These are phyloP conservation scores for Pandemis heparana DNA, from an alignment of 2,888 invertebrate species.

Conservation along the genomic window DNA sequence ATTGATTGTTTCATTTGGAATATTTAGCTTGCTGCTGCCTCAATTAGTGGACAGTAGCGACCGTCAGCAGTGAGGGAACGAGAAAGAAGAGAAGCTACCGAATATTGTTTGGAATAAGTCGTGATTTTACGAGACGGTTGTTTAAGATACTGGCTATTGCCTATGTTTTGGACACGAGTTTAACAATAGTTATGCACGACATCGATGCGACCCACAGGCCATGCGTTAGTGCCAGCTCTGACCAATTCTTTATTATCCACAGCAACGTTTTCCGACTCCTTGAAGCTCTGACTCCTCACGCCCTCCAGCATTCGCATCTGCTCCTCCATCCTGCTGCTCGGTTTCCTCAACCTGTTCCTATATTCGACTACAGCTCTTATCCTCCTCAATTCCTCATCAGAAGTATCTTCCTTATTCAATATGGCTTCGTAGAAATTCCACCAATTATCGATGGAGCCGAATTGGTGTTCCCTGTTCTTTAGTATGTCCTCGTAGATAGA, in stretches of 20 bases:
- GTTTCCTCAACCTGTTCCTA: constrained; percentile 60
- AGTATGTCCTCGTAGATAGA: constrained; percentile 78
- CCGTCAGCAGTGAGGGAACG: too few species aligned
- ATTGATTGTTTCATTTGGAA: too few species aligned
- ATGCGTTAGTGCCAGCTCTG: constrained; percentile 56
- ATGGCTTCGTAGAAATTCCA: constrained; percentile 79
- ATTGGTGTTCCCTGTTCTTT: constrained; percentile 75
- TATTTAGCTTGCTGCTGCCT: too few species aligned
- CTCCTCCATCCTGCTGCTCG: constrained; percentile 74
- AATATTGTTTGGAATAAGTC: too few species aligned
- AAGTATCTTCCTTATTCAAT: constrained; percentile 64
- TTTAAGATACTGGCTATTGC: background rate
- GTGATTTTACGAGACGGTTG: too few species aligned
- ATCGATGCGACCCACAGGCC: constrained; percentile 38
- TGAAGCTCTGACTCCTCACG: constrained; percentile 70
- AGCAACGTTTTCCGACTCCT: constrained; percentile 68
- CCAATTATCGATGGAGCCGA: constrained; percentile 81
- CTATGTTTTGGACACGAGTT: constrained; percentile 43
- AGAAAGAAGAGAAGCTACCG: too few species aligned
- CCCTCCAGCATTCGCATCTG: constrained; percentile 73
- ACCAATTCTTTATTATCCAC: constrained; percentile 74
- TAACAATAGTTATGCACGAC: constrained; percentile 47
- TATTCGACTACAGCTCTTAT: constrained; percentile 64
- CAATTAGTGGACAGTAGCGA: too few species aligned
- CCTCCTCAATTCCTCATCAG: constrained; percentile 64